Evolutionary conservation across 1,140 invertebrate species (phyloP).

Genomic region (Drosophila tropicalis): DNA sequence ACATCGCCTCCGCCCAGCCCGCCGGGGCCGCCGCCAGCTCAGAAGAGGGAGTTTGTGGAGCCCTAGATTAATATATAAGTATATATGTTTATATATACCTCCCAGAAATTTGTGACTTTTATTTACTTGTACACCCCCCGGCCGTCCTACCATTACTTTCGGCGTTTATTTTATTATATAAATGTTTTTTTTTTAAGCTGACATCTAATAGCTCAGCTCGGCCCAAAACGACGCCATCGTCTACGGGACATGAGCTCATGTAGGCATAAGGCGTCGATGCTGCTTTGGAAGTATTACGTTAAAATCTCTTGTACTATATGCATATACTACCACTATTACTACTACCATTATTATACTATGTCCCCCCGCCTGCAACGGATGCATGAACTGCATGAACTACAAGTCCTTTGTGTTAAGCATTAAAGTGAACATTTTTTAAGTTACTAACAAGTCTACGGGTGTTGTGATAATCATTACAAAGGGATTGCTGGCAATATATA

Average conservation of each 20-base stretch:
- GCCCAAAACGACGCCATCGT: background rate
- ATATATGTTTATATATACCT: background rate
- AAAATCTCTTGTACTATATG: constrained; percentile 38
- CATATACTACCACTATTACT: constrained; percentile 18
- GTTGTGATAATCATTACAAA: constrained; percentile 24
- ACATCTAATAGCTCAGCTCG: background rate
- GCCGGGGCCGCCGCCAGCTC: background rate
- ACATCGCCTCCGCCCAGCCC: constrained; percentile 1
- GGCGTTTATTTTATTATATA: background rate
- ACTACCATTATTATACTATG: background rate
- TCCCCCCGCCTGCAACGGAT: constrained; percentile 34
- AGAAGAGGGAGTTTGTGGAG: background rate
- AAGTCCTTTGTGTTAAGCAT: constrained; percentile 51
- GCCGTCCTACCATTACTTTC: background rate
- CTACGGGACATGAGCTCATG: background rate
- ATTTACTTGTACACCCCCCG: background rate
- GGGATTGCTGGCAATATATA: constrained; percentile 12
- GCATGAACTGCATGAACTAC: constrained; percentile 55
- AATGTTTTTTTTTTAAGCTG: background rate
- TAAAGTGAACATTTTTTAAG: constrained; percentile 41
- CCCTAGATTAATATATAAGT: background rate
- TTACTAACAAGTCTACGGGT: constrained; percentile 8
- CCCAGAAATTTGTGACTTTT: background rate
- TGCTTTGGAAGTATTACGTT: constrained; percentile 53
- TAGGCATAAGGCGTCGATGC: constrained; percentile 20